Evolutionary conservation across 2,113 vertebrate genomes (phyloP).

Genomic region (Apeltes quadracus): DNA sequence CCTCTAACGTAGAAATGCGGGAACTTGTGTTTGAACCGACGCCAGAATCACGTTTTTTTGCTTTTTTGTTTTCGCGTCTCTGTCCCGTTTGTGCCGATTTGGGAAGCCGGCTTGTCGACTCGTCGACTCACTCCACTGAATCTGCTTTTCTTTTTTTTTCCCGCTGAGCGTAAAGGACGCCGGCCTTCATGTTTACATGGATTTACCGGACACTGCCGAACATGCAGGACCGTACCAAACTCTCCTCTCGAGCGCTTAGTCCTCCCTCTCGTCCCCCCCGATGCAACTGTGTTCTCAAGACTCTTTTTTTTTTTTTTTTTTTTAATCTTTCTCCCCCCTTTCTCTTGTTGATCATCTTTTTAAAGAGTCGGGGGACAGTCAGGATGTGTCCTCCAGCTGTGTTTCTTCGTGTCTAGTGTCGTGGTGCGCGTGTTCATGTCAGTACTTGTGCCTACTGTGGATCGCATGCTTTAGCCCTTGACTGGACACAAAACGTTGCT

Average conservation of each 20-base stretch:
- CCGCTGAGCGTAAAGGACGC: conserved; percentile 57
- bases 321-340: conserved; percentile 30
- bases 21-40: conserved; percentile 43
- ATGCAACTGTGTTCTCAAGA: conserved; percentile 63
- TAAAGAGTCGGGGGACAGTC: conserved; percentile 71
- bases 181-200: conserved; percentile 76
- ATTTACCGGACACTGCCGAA: conserved; percentile 76
- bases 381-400: conserved; percentile 76
- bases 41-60: conserved; percentile 47
- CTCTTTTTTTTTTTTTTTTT: conserved; percentile 11
- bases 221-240: conserved; percentile 67
- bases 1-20: conserved; percentile 47
- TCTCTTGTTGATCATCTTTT: conserved; percentile 67
- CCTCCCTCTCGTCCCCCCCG: conserved; percentile 42
- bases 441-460: conserved; percentile 85
- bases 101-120: conserved; percentile 54
- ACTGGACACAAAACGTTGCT: conserved; percentile 83
- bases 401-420: conserved; percentile 81
- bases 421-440: conserved; percentile 84
- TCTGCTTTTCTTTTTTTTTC: conserved; percentile 27
- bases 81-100: conserved; percentile 56
- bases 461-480: conserved; percentile 86
- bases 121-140: conserved; percentile 40
- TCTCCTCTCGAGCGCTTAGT: conserved; percentile 57
- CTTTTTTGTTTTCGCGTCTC: conserved; percentile 55